Evolutionary conservation across 1,140 invertebrate genomes (phyloP), one percentile per base, ranked within the genome.

Genomic region (Harpegnathos saltator): DNA sequence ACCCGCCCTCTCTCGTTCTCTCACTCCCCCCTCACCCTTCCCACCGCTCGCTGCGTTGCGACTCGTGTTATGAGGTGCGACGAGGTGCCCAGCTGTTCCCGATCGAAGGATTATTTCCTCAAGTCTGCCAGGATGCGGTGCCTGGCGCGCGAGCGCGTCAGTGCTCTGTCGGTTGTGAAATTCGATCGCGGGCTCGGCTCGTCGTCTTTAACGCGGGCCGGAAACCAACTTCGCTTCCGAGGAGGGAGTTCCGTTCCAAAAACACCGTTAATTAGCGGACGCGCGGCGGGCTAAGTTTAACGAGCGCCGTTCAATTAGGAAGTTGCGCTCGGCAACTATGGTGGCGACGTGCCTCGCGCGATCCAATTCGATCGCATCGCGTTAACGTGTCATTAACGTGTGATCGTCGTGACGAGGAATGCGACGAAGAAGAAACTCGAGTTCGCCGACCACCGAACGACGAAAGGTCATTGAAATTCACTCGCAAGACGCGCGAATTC

Each of bases 241-340:
- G 38, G 38, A n/a, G 38, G 38, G 3, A 44, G 38, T 44, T 44
- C 38, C 38, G 38, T 14, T 69, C 52, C 33, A 80, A 80, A 80
- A 80, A 80, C 33, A 56, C 19, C 75, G 63, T 78, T 80, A 80
- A 80, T 80, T 80, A 80, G 75, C 63, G 52, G 52, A 78, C 54
- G 74, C 75, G 48, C 22, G 52, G 58, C 69, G 75, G 52, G 58
- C 50, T 19, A 82, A 82, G 69, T 82, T 82, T 73, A 82, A 74
- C 71, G 78, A 73, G 71, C 68, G 44, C 22, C 50, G 59, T 82
- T 73, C 69, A 82, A 82, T 82, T 82, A 82, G 80, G 71, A 82
- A 82, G 80, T 82, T 82, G 68, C 80, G n/a, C n/a, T n/a, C 58
- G 24, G 65, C 75, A 59, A 59, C 22, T 59, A 58, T 80, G 75